phyloP scores from a whole-genome alignment of 2,888 invertebrate genomes.

The Lapara coniferarum region DNA sequence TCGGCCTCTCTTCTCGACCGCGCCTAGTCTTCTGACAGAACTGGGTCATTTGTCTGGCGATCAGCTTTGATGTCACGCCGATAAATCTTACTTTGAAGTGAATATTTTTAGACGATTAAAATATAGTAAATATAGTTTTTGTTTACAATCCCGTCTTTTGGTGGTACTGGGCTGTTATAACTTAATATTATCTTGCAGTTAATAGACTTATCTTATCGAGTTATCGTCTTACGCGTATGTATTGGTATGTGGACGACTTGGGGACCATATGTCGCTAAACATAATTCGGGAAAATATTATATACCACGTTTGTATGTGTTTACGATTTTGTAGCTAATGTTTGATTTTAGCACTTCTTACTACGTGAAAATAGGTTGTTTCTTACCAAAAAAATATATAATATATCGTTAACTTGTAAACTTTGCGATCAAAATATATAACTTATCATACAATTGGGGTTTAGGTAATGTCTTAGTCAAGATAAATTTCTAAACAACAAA shows the following conservation, averaged over 20 bases:
- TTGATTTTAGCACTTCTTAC: too few relatives aligned
- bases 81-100: background rate
- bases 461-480: background rate
- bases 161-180: slow-evolving; percentile 1
- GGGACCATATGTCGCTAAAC: background rate
- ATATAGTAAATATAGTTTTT: background rate
- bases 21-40: slow-evolving; percentile 9
- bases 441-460: too few relatives aligned
- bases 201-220: slow-evolving; percentile 13
- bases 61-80: slow-evolving; percentile 15
- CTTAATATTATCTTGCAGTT: background rate
- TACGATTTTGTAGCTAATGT: too few relatives aligned
- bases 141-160: background rate
- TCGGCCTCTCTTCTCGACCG: slow-evolving; percentile 1
- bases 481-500: too few relatives aligned
- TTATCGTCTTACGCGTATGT: background rate
- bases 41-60: slow-evolving; percentile 18
- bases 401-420: too few relatives aligned
- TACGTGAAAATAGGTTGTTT: too few relatives aligned
- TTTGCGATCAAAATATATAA: too few relatives aligned
- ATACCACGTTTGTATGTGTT: too few relatives aligned
- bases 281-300: too few relatives aligned
- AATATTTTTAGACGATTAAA: background rate
- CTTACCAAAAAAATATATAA: too few relatives aligned
- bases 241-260: background rate